A percentile compares a stretch with the other conserved stretches of the same genome.
These are phyloP conservation scores for Gallinago paraguaiae DNA, from an alignment of 2,113 vertebrate genomes.

Conservation along the genomic window DNA sequence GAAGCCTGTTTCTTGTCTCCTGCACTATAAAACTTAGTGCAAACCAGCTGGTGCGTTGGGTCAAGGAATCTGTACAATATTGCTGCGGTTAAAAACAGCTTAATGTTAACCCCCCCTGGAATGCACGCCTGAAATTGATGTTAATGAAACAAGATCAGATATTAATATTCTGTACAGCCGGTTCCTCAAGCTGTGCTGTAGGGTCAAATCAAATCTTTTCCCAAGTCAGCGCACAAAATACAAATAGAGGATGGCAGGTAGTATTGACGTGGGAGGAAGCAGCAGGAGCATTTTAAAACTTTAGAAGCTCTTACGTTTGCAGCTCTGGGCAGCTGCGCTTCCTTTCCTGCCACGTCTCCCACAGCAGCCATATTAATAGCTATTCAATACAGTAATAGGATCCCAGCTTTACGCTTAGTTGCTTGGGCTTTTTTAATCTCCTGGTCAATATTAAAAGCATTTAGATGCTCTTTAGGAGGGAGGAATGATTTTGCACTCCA, in stretches of 20 bases:
- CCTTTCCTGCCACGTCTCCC: background rate
- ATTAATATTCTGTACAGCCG: slow-evolving; percentile 35
- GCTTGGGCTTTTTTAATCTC: slow-evolving; percentile 13
- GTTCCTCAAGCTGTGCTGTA: slow-evolving; percentile 41
- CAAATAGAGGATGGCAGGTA: slow-evolving; percentile 11
- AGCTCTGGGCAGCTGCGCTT: background rate
- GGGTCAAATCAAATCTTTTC: slow-evolving; percentile 28
- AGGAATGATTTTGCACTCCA: slow-evolving; percentile 30
- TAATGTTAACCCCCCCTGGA: slow-evolving; percentile 47
- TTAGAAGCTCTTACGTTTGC: background rate
- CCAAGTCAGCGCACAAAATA: background rate
- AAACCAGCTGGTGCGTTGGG: slow-evolving; percentile 35
- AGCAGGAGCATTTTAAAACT: background rate
- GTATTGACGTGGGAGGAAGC: background rate
- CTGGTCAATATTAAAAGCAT: slow-evolving; percentile 56
- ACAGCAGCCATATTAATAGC: slow-evolving; percentile 17
- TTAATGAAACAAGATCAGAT: slow-evolving; percentile 51
- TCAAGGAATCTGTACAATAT: slow-evolving; percentile 27
- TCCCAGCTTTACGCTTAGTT: background rate
- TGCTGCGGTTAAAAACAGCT: slow-evolving; percentile 47
- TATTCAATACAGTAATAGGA: slow-evolving; percentile 37
- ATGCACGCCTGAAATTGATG: slow-evolving; percentile 47
- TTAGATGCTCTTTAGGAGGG: background rate
- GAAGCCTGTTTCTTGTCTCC: slow-evolving; percentile 30
- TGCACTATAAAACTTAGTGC: background rate